These are phyloP conservation scores for Lordiphosa andalusiaca DNA, from an alignment of 2,888 invertebrate genomes.

Conservation along the genomic window DNA sequence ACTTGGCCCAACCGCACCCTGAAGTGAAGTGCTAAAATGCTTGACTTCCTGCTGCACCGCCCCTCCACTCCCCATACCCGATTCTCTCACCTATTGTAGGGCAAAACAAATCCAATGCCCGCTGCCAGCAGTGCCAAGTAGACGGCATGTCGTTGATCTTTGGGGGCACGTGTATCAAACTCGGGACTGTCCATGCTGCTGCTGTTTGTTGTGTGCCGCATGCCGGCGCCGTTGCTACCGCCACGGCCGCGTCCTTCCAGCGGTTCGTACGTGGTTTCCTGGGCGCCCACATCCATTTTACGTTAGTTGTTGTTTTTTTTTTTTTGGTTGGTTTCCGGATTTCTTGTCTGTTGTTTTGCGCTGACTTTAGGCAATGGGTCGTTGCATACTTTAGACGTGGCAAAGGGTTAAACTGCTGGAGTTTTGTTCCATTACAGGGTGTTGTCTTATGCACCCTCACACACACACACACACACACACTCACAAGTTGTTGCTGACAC, in stretches of 20 bases:
- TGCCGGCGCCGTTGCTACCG: conserved; percentile 29
- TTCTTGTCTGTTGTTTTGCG: conserved; percentile 3
- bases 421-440: no score
- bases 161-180: conserved; percentile 78
- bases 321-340: conserved; percentile 1
- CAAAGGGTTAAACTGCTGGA: neutral
- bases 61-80: no score
- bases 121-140: conserved; percentile 85
- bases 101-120: conserved; percentile 93
- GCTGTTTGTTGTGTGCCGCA: conserved; percentile 57
- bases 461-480: neutral
- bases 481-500: no score
- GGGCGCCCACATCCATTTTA: conserved; percentile 66
- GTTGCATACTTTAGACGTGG: conserved; percentile 46
- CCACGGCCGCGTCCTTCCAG: conserved; percentile 70
- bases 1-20: conserved; percentile 1
- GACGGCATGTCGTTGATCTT: conserved; percentile 79
- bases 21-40: conserved; percentile 1
- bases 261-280: conserved; percentile 79
- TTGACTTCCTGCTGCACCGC: neutral
- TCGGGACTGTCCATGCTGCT: conserved; percentile 79
- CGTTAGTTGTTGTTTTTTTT: neutral
- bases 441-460: neutral
- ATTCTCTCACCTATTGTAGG: conserved; percentile 90
- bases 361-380: conserved; percentile 15